These are phyloP conservation scores for Tyto alba DNA, from an alignment of 2,113 vertebrate species.

Conservation along the genomic window DNA sequence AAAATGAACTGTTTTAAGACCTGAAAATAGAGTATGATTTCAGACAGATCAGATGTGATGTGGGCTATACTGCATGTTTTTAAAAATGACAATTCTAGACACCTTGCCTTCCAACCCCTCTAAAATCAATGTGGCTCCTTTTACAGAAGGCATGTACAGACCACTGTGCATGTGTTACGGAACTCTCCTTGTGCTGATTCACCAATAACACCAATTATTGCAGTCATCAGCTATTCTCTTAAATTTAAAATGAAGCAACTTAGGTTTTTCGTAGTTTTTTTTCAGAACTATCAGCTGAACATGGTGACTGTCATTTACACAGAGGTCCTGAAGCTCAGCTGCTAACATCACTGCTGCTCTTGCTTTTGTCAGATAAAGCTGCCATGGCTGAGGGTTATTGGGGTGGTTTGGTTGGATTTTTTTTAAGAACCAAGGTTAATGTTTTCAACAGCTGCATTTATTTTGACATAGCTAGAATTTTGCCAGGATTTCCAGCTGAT, in stretches of 20 bases:
- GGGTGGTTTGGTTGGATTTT: background rate
- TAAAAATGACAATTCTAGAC: background rate
- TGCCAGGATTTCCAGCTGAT: background rate
- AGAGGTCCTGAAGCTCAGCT: background rate
- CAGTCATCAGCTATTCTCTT: background rate
- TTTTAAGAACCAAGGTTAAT: background rate
- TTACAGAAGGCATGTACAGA: background rate
- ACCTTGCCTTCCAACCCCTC: background rate
- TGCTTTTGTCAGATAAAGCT: background rate
- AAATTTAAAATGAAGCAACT: background rate
- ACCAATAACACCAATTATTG: background rate
- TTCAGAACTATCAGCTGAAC: background rate
- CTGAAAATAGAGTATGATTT: background rate
- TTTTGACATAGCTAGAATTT: background rate
- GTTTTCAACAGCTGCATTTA: background rate
- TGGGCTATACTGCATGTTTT: background rate
- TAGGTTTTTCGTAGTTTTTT: background rate
- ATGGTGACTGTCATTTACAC: background rate
- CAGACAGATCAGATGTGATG: background rate
- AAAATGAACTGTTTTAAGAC: background rate
- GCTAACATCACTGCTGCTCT: background rate
- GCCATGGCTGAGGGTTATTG: fast-evolving
- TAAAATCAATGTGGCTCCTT: background rate
- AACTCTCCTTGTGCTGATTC: background rate
- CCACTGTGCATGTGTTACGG: background rate